Percentiles rank a stretch among this genome's conserved stretches.
Conservation (phyloP, 2,113 vertebrate species). For the Chunga burmeisteri region DNA sequence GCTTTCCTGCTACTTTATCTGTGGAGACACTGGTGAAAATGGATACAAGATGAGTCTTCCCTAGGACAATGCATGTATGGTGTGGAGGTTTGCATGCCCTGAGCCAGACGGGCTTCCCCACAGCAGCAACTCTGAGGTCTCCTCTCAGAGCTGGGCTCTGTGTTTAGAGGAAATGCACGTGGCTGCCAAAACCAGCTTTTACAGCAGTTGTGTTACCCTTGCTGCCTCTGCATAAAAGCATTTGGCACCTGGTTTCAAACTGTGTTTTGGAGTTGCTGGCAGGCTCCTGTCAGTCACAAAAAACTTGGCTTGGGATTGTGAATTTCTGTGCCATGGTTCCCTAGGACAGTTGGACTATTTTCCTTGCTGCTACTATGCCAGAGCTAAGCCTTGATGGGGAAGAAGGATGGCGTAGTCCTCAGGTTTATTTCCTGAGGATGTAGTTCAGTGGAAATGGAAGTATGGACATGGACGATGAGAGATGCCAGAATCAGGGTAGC, state of each 20-base stretch:
- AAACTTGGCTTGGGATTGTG: neutral
- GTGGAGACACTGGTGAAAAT: neutral
- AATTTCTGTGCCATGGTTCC: neutral
- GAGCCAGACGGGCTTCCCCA: neutral
- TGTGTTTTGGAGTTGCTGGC: neutral
- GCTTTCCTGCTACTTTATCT: neutral
- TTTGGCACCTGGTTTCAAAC: conserved; percentile 1
- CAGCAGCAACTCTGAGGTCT: neutral
- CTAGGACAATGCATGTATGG: neutral
- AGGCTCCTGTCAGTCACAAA: neutral
- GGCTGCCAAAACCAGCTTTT: neutral
- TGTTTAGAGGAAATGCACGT: neutral
- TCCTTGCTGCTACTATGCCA: neutral
- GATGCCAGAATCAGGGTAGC: neutral
- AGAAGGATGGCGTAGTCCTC: neutral
- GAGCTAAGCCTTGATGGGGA: neutral
- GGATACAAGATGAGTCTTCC: neutral
- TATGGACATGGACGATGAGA: accelerated
- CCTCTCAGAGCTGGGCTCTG: neutral
- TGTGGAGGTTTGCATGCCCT: neutral
- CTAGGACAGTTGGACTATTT: neutral
- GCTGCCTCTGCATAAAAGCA: neutral
- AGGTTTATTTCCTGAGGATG: neutral
- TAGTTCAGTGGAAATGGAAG: neutral
- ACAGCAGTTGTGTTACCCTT: neutral